Evolutionary conservation across 2,797 vertebrate species (phyloP).

Genomic region (Cirrhinus molitorella): DNA sequence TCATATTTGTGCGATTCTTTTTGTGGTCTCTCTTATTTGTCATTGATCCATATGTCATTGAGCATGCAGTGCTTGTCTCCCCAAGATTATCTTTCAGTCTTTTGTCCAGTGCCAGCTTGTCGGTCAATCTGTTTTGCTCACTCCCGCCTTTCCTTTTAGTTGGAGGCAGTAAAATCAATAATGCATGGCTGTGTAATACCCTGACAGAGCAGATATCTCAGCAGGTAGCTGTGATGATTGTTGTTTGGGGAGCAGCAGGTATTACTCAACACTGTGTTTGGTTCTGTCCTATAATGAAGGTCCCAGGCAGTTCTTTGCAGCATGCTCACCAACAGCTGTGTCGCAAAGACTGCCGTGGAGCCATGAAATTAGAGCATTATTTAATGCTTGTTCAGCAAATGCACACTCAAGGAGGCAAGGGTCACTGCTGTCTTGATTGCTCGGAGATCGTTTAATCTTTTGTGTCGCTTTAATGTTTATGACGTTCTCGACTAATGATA

Average conservation of each 20-base stretch:
- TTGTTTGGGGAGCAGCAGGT: constrained; percentile 38
- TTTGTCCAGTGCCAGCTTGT: constrained; percentile 21
- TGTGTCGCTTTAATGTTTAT: constrained; percentile 31
- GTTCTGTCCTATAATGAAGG: constrained; percentile 26
- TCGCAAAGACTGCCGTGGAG: constrained; percentile 5
- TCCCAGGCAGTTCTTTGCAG: neutral
- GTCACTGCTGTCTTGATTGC: constrained; percentile 22
- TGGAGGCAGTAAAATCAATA: constrained; percentile 47
- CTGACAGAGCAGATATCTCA: constrained; percentile 39
- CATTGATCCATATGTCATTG: constrained; percentile 1
- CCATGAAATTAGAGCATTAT: constrained; percentile 34
- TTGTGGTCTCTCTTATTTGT: neutral
- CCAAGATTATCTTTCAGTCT: constrained; percentile 15
- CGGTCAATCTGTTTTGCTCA: constrained; percentile 15
- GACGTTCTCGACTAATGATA: constrained; percentile 12
- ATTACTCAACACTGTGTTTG: constrained; percentile 15
- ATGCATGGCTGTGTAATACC: constrained; percentile 49
- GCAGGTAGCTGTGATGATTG: constrained; percentile 44
- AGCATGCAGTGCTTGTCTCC: neutral
- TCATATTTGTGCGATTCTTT: neutral
- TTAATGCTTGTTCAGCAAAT: constrained; percentile 41
- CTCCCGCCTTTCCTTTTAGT: neutral
- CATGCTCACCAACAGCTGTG: constrained; percentile 6
- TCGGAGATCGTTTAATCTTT: constrained; percentile 27
- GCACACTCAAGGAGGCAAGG: constrained; percentile 9